Conservation (phyloP, 2,797 vertebrate genomes). For the Capromys pilorides region DNA sequence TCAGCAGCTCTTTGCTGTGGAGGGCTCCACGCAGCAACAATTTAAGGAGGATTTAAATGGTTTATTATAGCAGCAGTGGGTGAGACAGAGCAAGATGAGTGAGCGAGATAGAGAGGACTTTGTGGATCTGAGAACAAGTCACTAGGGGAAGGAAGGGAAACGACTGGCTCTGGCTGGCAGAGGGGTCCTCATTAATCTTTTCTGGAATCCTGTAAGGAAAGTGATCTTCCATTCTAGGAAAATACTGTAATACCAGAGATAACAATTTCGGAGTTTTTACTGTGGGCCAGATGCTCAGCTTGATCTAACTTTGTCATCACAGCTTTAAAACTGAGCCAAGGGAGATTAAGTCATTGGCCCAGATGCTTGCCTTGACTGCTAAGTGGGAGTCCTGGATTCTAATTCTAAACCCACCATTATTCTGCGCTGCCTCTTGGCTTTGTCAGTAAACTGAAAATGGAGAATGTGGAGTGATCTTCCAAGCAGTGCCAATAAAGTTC, state of each 20-base stretch:
- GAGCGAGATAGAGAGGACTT: neutral
- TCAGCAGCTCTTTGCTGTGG: neutral
- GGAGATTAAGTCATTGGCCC: slow-evolving; percentile 12
- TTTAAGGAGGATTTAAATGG: slow-evolving; percentile 38
- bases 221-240: slow-evolving; percentile 26
- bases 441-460: neutral
- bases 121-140: neutral
- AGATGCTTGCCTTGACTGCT: neutral
- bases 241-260: slow-evolving; percentile 27
- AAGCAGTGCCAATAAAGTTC: neutral
- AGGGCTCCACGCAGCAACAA: neutral
- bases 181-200: slow-evolving; percentile 36
- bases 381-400: neutral
- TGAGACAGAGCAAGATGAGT: neutral
- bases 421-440: neutral
- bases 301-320: neutral
- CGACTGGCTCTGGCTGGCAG: neutral
- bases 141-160: neutral
- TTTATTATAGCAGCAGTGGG: neutral
- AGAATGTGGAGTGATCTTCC: neutral
- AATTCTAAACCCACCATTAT: neutral
- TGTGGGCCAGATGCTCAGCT: neutral
- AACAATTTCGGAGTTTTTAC: slow-evolving; percentile 4
- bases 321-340: neutral
- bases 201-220: slow-evolving; percentile 19